phyloP scores from a whole-genome alignment of 2,888 invertebrate species.

The Tillus elongatus region DNA sequence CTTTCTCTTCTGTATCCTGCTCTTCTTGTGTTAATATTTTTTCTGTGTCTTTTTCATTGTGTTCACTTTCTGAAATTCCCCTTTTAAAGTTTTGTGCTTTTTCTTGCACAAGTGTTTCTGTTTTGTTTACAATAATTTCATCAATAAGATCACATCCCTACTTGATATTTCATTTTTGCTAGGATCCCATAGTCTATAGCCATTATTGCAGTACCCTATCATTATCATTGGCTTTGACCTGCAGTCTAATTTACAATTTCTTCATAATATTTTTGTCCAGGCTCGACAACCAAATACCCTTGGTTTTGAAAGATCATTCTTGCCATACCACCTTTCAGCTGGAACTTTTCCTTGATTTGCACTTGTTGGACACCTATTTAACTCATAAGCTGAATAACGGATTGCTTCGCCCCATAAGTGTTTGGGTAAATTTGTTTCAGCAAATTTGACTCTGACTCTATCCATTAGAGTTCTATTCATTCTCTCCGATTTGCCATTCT shows the following conservation, averaged over 20 bases:
- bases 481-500: slow-evolving; percentile 22
- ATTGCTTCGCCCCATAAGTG: slow-evolving; percentile 25
- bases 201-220: slow-evolving; percentile 22
- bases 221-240: slow-evolving; percentile 19
- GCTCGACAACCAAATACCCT: slow-evolving; percentile 23
- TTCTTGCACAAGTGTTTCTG: no score
- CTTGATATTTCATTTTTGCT: slow-evolving; percentile 17
- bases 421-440: no score
- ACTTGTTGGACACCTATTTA: no score
- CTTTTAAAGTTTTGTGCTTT: no score
- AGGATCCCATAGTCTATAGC: slow-evolving; percentile 22
- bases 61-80: no score
- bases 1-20: no score
- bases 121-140: no score
- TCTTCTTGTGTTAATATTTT: no score
- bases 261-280: slow-evolving; percentile 21
- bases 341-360: slow-evolving; percentile 17
- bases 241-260: slow-evolving; percentile 21
- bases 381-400: slow-evolving; percentile 22
- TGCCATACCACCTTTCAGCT: slow-evolving; percentile 19
- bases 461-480: slow-evolving; percentile 23
- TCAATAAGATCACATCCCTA: slow-evolving; percentile 22
- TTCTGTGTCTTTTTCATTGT: no score
- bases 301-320: slow-evolving; percentile 19
- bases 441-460: slow-evolving; percentile 21